phyloP scores from a whole-genome alignment of 2,113 vertebrate species.

The Elaphurus davidianus region DNA sequence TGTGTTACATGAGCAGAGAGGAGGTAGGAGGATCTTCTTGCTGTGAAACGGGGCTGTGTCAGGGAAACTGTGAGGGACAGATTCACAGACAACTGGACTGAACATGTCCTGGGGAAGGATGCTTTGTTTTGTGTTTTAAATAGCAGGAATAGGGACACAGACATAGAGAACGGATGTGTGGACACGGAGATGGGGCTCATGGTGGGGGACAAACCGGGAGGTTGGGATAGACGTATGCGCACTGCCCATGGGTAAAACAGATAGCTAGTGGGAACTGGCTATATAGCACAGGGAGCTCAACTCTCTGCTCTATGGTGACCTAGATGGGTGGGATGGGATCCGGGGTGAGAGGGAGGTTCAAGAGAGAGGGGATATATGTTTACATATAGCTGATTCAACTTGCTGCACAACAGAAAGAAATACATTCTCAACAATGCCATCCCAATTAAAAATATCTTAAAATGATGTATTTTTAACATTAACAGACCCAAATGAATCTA shows the following conservation, averaged over 20 bases:
- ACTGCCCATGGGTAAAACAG: not conserved
- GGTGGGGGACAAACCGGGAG: not conserved
- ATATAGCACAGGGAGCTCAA: not conserved
- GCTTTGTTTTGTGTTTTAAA: not conserved
- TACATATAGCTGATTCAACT: not conserved
- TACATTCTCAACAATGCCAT: not conserved
- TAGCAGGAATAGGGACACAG: not conserved
- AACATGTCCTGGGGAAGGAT: not conserved
- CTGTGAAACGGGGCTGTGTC: fast-evolving
- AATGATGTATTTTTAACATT: not conserved
- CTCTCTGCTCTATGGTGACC: not conserved
- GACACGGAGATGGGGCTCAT: not conserved
- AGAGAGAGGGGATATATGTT: not conserved
- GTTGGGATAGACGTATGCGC: fast-evolving
- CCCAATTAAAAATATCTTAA: not conserved
- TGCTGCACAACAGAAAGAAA: not conserved
- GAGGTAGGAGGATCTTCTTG: too few species aligned
- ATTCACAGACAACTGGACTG: not conserved
- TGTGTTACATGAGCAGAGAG: fast-evolving
- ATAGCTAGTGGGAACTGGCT: not conserved
- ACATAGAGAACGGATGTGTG: not conserved
- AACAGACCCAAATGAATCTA: not conserved
- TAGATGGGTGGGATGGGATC: not conserved
- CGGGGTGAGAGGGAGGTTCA: not conserved
- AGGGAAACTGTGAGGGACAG: not conserved